phyloP scores from a whole-genome alignment of 2,797 vertebrate species.

The Cyclopterus lumpus region DNA sequence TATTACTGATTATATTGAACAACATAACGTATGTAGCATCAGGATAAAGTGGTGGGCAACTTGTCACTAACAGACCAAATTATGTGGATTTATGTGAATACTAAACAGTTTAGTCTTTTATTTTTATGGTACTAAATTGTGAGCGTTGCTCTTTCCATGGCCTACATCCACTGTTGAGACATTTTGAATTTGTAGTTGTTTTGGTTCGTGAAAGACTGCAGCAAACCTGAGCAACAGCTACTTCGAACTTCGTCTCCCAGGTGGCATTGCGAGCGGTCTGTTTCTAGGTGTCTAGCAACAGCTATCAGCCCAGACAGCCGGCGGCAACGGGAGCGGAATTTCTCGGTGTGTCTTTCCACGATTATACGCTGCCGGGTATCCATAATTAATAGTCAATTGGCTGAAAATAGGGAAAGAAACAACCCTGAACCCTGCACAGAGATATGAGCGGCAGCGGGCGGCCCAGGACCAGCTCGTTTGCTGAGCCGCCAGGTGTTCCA shows the following conservation, averaged over 20 bases:
- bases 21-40: not conserved
- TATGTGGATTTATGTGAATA: not conserved
- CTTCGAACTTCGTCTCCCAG: conserved; percentile 80
- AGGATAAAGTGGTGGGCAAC: not conserved
- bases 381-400: conserved; percentile 52
- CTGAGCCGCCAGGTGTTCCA: conserved; percentile 88
- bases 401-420: conserved; percentile 61
- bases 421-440: conserved; percentile 78
- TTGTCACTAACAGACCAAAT: not conserved
- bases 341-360: conserved; percentile 58
- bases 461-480: conserved; percentile 92
- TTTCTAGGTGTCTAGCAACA: conserved; percentile 82
- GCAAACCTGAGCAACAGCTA: conserved; percentile 15
- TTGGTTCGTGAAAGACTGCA: conserved; percentile 26
- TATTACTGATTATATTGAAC: not conserved
- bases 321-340: conserved; percentile 69
- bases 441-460: conserved; percentile 90
- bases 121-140: not conserved
- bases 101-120: not conserved
- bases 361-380: conserved; percentile 55
- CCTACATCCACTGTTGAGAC: conserved; percentile 37
- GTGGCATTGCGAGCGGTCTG: conserved; percentile 74
- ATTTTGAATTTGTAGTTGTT: conserved; percentile 68
- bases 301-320: conserved; percentile 79
- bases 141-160: conserved; percentile 22